Conservation (phyloP, 30 jellyfish, hydroid and myxozoan species). For the Rhopilema esculentum region DNA sequence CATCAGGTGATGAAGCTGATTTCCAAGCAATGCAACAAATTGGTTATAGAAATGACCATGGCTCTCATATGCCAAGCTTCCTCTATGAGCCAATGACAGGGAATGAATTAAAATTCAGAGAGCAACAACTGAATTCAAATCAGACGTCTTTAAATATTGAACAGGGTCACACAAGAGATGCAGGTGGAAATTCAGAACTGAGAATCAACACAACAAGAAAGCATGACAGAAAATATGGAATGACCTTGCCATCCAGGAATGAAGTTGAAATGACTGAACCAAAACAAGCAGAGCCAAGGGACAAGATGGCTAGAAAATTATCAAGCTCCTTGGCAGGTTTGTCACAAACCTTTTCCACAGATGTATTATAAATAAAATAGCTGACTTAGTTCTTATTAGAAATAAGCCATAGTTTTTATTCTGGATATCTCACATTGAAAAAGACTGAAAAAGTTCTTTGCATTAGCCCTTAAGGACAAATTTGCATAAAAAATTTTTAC, state of each 20-base stretch:
- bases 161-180: neutral
- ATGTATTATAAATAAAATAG: neutral
- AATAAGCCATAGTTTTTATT: too few relatives aligned
- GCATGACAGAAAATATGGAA: conserved; percentile 19
- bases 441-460: too few relatives aligned
- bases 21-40: conserved; percentile 11
- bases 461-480: too few relatives aligned
- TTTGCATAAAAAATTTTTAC: too few relatives aligned
- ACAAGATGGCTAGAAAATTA: conserved; percentile 2
- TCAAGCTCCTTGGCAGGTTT: neutral
- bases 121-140: neutral
- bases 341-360: neutral
- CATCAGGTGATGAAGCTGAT: conserved; percentile 38
- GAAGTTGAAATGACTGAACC: neutral
- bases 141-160: neutral
- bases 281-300: conserved; percentile 6
- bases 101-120: neutral
- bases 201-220: neutral
- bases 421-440: too few relatives aligned
- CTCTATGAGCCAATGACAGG: conserved; percentile 37
- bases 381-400: too few relatives aligned
- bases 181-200: neutral
- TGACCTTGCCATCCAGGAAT: conserved; percentile 8
- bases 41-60: neutral
- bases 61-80: conserved; percentile 12